Conservation (phyloP, 2,113 vertebrate species). For the Mystacornis crossleyi region DNA sequence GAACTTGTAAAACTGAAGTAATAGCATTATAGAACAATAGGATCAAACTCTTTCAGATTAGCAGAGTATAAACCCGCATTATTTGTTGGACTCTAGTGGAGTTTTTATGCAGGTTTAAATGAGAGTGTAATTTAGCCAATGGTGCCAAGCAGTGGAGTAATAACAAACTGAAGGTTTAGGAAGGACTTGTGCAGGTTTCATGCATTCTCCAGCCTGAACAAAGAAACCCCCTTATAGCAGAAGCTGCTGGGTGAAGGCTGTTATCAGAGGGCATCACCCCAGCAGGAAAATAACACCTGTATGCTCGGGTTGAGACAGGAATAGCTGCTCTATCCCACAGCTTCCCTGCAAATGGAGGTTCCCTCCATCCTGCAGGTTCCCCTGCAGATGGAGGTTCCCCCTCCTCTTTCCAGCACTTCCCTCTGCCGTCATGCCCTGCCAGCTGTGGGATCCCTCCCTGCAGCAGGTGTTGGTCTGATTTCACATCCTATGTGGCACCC, state of each 20-base stretch:
- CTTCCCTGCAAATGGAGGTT: background rate
- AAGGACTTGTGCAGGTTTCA: background rate
- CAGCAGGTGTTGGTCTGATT: rapidly evolving
- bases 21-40: background rate
- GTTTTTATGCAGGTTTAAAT: background rate
- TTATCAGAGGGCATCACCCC: rapidly evolving
- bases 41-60: background rate
- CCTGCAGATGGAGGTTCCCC: background rate
- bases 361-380: too few species aligned
- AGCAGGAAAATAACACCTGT: background rate
- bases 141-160: background rate
- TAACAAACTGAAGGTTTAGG: background rate
- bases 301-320: rapidly evolving
- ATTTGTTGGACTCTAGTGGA: background rate
- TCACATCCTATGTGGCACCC: background rate
- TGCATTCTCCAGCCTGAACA: background rate
- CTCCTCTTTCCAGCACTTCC: background rate
- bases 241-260: background rate
- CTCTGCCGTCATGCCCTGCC: background rate
- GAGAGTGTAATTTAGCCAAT: background rate
- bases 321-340: background rate
- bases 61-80: background rate
- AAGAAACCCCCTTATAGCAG: background rate
- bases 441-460: background rate
- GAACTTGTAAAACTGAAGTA: background rate